These are phyloP conservation scores for Paraescarpia echinospica DNA, from an alignment of 1,140 invertebrate genomes.

Conservation along the genomic window DNA sequence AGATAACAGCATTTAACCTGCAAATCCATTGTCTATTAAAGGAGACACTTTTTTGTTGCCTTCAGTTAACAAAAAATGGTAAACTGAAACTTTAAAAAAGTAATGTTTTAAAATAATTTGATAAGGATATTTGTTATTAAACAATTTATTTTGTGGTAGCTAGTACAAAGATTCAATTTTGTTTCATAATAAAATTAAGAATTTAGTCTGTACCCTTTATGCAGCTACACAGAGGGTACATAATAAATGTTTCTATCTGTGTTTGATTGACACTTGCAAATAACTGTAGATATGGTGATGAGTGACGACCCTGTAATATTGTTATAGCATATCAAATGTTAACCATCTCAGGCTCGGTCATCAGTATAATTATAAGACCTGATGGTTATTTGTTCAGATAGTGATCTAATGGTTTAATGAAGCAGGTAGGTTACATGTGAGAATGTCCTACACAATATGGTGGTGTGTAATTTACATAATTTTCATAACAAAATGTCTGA, in stretches of 20 bases:
- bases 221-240: too few species aligned
- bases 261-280: too few species aligned
- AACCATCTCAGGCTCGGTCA: too few species aligned
- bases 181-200: too few species aligned
- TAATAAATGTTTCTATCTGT: too few species aligned
- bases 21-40: not conserved
- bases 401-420: not conserved
- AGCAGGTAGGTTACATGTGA: not conserved
- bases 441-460: not conserved
- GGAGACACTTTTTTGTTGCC: not conserved
- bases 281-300: too few species aligned
- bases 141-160: not conserved
- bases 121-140: not conserved
- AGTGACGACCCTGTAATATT: too few species aligned
- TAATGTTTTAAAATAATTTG: not conserved
- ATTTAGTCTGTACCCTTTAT: too few species aligned
- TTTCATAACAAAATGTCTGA: not conserved
- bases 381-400: too few species aligned
- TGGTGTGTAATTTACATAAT: not conserved
- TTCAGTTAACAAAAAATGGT: not conserved
- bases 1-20: not conserved
- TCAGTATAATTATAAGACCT: too few species aligned
- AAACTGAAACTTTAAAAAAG: not conserved
- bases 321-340: too few species aligned
- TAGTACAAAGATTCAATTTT: not conserved